Base-by-base conservation (phyloP, 2,113 vertebrate species). In the Leptodactylus fuscus region DNA sequence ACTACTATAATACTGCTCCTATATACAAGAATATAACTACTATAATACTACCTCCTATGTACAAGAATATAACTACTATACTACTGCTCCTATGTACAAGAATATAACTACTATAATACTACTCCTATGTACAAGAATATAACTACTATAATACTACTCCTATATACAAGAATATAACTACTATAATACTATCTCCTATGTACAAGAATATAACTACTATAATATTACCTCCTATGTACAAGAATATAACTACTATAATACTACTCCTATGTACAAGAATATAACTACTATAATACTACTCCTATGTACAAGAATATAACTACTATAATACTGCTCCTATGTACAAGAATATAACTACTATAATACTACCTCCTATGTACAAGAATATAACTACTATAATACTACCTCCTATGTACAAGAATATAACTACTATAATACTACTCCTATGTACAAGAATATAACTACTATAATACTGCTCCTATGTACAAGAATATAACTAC, bases 221-320 rank as follows among this genome's bases (percentile, higher is more conserved):
- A 60, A 60, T 60, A 27, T n/a, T 60, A n/a, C 55, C 11, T 7
- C 29, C 29, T 67, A 34, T 34, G 13, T 27, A 18, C 62, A 67
- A 34, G 62, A 67, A 67, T 67, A 67, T 34, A 67, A 67, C 5
- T 67, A 67, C 62, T 67, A 67, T 67, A 67, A 34, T 67, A 67
- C 62, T 67, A 29, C 29, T 6, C 62, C 62, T 34, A 67, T 67
- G 29, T 18, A 34, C 13, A 67, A 34, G n/a, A 8, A 67, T 62
- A 29, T 62, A 62, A 62, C 12, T 55, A 55, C 20, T 55, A 55
- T n/a, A 55, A n/a, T 22, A 55, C 53, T 55, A 7, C 53, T 2
- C 22, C 51, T n/a, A 55, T 29, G 29, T 18, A 6, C 15, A 16
- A 32, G 13, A 34, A 34, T 18, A 67, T 16, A 15, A 29, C 12